Conservation (phyloP, 2,113 vertebrate genomes). For the Onychostruthus taczanowskii region DNA sequence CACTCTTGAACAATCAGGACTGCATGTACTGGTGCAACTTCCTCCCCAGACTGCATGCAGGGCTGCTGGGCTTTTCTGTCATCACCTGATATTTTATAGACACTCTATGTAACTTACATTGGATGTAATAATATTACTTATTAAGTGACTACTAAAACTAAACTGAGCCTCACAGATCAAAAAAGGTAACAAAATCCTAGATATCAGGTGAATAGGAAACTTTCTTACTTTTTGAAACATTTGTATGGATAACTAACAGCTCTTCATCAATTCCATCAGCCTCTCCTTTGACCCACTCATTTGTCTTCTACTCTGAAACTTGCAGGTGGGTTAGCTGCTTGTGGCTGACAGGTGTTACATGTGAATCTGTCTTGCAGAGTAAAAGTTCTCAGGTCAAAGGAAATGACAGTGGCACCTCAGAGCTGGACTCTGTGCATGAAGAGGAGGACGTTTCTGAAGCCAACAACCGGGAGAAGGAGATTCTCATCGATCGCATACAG, state of each 20-base stretch:
- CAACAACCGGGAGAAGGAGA: slow-evolving; percentile 80
- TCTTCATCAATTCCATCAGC: background rate
- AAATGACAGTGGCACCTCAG: slow-evolving; percentile 7
- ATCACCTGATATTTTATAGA: background rate
- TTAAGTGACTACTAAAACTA: background rate
- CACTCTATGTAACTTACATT: background rate
- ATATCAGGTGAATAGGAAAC: background rate
- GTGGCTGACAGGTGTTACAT: background rate
- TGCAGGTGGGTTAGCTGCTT: background rate
- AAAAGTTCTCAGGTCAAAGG: slow-evolving; percentile 63
- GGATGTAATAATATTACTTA: background rate
- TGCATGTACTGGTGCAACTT: slow-evolving; percentile 34
- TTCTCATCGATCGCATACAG: slow-evolving; percentile 88
- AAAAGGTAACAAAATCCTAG: background rate
- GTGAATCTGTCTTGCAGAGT: slow-evolving; percentile 43
- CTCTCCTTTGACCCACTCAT: background rate
- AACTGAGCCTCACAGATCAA: background rate
- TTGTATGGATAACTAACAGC: background rate
- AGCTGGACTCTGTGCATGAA: slow-evolving; percentile 77
- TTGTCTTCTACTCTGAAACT: background rate
- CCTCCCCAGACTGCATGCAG: slow-evolving; percentile 3
- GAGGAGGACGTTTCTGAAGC: slow-evolving; percentile 82
- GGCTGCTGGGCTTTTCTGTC: background rate
- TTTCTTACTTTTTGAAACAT: background rate
- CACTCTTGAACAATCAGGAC: background rate